Base-by-base conservation (phyloP, 2,888 invertebrate genomes). In the Caenorhabditis sp. region DNA sequence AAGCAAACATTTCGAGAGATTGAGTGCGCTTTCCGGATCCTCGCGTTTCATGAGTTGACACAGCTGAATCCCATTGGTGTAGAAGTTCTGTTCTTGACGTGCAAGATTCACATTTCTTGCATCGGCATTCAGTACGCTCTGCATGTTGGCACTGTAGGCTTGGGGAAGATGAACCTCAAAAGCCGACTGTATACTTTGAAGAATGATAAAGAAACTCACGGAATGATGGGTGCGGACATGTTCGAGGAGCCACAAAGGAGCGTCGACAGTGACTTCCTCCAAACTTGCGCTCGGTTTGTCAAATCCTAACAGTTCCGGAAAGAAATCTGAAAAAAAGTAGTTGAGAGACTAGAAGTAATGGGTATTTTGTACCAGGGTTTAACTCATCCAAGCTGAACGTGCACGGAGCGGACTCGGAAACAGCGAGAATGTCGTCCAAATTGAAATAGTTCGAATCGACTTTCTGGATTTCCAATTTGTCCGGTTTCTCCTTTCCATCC, bases 121-220 rank as follows among this genome's bases (percentile, higher is more conserved):
- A 44, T 85, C 79, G 22, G 85, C 81, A 13, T 61, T 76, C 2
- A 85, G 56, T 13, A 85, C 77, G 35, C 78, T 71, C 61, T 82
- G 83, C 69, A 85, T 82, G 11, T 61, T 71, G 28, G 64, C 22
- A 47, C 80, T 74, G 28, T 56, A 85, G 2, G 76, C 58, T 67
- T 82, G 76, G 11, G 85, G 80, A 11, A 85, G 55, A 28, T 70
- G 65, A 11, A 85, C 77, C 85, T 83, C 61, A 26, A 83, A 70
- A 8, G 24, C 32, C 9, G 4, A 32, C 9, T 40, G 13, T 6
- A 5, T 11, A 2, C 13, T 2, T 11, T 40, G 40, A 2, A 40
- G 2, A 11, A 20, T 50, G 28, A 6, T 32, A 32, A 32, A 32
- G 32, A 32, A 32, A 50, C 56, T 35, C 4, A 70, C 62, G 13